Base-by-base conservation (phyloP, 2,888 invertebrate genomes). In the Colletes collaris region DNA sequence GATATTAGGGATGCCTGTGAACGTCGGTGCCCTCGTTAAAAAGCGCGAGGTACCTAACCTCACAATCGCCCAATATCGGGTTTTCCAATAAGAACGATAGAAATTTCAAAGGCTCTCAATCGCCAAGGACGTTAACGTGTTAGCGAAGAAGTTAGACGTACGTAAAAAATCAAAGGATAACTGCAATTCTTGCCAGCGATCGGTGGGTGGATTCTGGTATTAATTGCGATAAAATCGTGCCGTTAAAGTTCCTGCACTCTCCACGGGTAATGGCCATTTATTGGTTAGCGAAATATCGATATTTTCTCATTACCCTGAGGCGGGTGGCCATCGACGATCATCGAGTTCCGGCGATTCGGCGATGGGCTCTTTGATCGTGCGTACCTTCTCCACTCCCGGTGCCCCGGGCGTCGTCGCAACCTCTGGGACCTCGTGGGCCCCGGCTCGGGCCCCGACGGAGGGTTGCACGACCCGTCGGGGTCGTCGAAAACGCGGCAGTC, bases 331-430 rank as follows among this genome's bases (percentile, higher is more conserved):
- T 82, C 74, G 76, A 55, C 79, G 86, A 83, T 84, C 84, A 82
- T 59, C 66, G 80, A 84, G 79, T 84, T 86, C 79, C 80, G 75
- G 82, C 84, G 86, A 86, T 86, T 86, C 86, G 86, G 86, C 85
- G 78, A 85, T 86, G 80, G 81, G 83, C 82, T 83, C 86, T 86
- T 86, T 86, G 86, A 86, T 86, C 86, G 86, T 86, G 79, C 80
- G 79, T 80, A 85, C 79, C 79, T 83, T 46, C 65, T 71, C 64
- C 71, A 78, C 68, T 63, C 59, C 53, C 8, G 58, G 77, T 27
- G 27, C 85, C 85, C 76, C 63, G 76, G 86, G 86, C 83, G 50
- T 59, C 79, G 74, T 79, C 74, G 84, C 83, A 86, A 86, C 86
- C 86, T 86, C 63, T 83, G 82, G 76, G 82, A 86, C 86, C 86